Base-by-base conservation (phyloP, 2,888 invertebrate species). In the Anoncus sp. region DNA sequence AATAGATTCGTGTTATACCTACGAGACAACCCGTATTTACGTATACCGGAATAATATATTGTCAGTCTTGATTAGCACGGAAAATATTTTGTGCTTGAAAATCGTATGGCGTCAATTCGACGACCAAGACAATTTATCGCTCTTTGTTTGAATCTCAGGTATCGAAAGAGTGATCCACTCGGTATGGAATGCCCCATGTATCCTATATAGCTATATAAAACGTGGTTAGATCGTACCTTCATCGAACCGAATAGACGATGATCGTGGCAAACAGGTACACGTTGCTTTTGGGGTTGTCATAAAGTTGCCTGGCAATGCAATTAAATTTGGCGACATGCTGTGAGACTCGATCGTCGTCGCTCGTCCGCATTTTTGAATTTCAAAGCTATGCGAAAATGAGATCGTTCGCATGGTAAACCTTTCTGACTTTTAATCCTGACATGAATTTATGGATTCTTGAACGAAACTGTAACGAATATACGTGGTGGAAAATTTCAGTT, bases 241-340 rank as follows among this genome's bases (percentile, higher is more conserved):
- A 31, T 31, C 31, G 31, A 14, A 59, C 22, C 6, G 24, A 43
- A 16, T 24, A n/a, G 24, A 14, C 16, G 24, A 43, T 24, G 24
- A 43, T 60, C 24, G 38, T 38, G 20, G 31, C 31, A 38, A 60
- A 16, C 60, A n/a, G 43, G 60, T 43, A 43, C 22, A 31, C 31
- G 24, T 24, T 24, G 6, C 22, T 59, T 43, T 43, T 22, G 43
- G 59, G 43, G 31, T n/a, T 12, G 27, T 24, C 60, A 4, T 60
- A 43, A 27, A 60, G 43, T 60, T 16, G n/a, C 3, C 27, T 16
- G 43, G 59, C n/a, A n/a, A n/a, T 45, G 43, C 60, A 60, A 60
- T 60, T 45, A 60, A 60, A 60, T 16, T 10, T 45, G 16, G 43
- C 12, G 24, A 43, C 43, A 45, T 27, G 43, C 60, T 43, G 59